phyloP scores from a whole-genome alignment of 1,140 invertebrate genomes.

The Drosophila ambigua region DNA sequence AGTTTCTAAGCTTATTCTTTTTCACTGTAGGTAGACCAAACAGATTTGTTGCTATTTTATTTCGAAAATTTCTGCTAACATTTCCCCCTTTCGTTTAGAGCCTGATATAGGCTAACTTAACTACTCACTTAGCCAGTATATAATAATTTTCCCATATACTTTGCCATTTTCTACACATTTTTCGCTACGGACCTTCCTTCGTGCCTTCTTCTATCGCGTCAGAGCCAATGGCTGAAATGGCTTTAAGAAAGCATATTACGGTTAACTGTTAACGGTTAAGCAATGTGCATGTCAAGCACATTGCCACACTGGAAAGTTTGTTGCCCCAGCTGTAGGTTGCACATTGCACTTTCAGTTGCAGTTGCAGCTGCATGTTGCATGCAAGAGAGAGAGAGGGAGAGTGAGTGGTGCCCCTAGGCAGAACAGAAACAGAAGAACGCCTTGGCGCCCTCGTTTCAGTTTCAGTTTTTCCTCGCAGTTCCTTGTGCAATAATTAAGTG shows the following conservation, averaged over 20 bases:
- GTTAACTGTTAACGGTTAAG: constrained; percentile 36
- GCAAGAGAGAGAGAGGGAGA: too few relatives aligned
- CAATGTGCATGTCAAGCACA: constrained; percentile 75
- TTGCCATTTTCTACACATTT: constrained; percentile 7
- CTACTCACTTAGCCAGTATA: too few relatives aligned
- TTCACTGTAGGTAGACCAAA: too few relatives aligned
- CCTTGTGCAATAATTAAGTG: constrained; percentile 80
- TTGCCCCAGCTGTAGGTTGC: constrained; percentile 60
- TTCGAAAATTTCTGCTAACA: too few relatives aligned
- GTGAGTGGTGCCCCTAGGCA: constrained; percentile 32
- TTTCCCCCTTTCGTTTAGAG: too few relatives aligned
- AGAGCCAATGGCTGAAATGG: constrained; percentile 60
- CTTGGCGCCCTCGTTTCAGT: constrained; percentile 73
- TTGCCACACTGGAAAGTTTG: constrained; percentile 72
- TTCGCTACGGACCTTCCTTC: too few relatives aligned
- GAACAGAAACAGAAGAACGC: constrained; percentile 26
- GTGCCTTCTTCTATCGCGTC: neutral
- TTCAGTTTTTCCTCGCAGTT: constrained; percentile 7
- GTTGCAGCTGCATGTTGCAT: constrained; percentile 31
- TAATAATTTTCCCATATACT: too few relatives aligned
- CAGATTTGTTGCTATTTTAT: too few relatives aligned
- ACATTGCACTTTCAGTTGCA: constrained; percentile 32
- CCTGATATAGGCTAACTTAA: too few relatives aligned
- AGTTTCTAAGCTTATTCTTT: too few relatives aligned
- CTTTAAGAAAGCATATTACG: constrained; percentile 49